These are phyloP conservation scores for Pogonophryne albipinna DNA, from an alignment of 2,797 vertebrate species.

Conservation along the genomic window DNA sequence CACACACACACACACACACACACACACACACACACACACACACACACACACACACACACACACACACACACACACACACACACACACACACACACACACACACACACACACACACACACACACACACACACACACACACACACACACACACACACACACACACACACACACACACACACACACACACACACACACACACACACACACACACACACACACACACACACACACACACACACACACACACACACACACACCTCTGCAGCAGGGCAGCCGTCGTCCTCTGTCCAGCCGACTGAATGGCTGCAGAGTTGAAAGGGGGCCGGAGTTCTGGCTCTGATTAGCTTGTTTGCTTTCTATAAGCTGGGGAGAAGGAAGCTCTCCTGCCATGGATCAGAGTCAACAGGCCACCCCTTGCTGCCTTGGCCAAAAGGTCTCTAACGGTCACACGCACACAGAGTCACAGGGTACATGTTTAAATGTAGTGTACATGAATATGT, in stretches of 20 bases:
- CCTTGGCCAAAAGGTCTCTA: constrained; percentile 47
- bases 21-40: not conserved
- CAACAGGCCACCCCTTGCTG: constrained; percentile 70
- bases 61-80: too few species aligned
- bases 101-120: too few species aligned
- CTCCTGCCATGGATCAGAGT: constrained; percentile 74
- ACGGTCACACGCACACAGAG: constrained; percentile 51
- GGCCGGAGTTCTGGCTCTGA: constrained; percentile 76
- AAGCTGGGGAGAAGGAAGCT: constrained; percentile 79
- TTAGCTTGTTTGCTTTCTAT: constrained; percentile 87
- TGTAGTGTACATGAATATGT: not conserved
- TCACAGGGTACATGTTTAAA: constrained; percentile 12
- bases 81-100: too few species aligned
- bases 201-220: too few species aligned
- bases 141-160: too few species aligned
- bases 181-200: too few species aligned
- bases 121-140: too few species aligned
- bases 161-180: too few species aligned
- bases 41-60: too few species aligned
- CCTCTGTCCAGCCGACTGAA: constrained; percentile 38
- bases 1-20: not conserved
- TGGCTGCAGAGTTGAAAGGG: constrained; percentile 68
- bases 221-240: too few species aligned
- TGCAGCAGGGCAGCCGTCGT: constrained; percentile 40
- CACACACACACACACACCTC: not conserved